Percentiles rank a stretch among this genome's conserved stretches.
These are phyloP conservation scores for Cotesia typhae DNA, from an alignment of 1,140 invertebrate species.

Conservation along the genomic window DNA sequence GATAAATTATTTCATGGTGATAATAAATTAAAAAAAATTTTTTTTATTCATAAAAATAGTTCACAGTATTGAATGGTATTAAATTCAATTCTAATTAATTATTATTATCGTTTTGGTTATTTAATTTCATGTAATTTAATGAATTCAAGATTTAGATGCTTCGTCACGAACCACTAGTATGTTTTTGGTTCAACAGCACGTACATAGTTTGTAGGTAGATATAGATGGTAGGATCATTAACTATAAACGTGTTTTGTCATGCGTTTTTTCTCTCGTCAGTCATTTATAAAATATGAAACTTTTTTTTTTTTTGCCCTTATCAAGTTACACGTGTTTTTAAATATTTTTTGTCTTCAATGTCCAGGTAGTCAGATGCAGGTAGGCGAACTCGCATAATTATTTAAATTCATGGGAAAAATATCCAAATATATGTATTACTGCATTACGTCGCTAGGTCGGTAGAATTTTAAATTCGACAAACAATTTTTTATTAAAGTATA, in stretches of 20 bases:
- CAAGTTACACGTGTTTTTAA: slow-evolving; percentile 18
- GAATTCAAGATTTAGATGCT: slow-evolving; percentile 31
- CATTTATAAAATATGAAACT: slow-evolving; percentile 28
- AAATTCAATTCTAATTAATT: background rate
- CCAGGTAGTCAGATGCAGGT: slow-evolving; percentile 20
- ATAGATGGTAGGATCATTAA: slow-evolving; percentile 24
- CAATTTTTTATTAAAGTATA: no score
- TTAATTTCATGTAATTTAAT: slow-evolving; percentile 12
- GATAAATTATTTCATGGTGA: no score
- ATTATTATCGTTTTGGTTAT: slow-evolving; percentile 6
- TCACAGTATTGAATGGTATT: background rate
- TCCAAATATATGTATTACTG: background rate
- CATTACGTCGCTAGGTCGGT: no score
- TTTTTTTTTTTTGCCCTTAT: slow-evolving; percentile 21
- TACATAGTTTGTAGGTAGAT: background rate
- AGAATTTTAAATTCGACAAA: no score
- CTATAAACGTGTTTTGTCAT: slow-evolving; percentile 23
- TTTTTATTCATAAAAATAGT: no score
- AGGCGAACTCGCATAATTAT: slow-evolving; percentile 7
- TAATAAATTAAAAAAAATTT: no score
- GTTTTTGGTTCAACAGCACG: background rate
- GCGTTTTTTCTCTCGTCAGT: slow-evolving; percentile 23
- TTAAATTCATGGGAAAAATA: background rate
- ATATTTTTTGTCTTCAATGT: slow-evolving; percentile 16
- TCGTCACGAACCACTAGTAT: slow-evolving; percentile 22